Base-by-base conservation (phyloP, 2,888 invertebrate species). In the Myathropa florea region DNA sequence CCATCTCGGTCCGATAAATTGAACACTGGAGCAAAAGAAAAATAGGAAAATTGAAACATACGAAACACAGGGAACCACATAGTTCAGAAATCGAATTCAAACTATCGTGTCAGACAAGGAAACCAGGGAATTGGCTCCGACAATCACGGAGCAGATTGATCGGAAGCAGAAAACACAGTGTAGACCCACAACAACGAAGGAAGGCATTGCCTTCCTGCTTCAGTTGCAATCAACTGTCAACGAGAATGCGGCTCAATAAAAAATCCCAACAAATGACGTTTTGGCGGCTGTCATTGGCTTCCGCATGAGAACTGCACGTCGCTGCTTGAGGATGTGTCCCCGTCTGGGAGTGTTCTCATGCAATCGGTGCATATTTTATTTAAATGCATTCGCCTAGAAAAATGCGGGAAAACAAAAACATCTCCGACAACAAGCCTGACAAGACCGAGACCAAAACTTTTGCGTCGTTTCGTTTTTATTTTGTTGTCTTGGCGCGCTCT, bases 361-460 rank as follows among this genome's bases (percentile, higher is more conserved):
- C 83, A 79, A 79, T 83, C 57, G 53, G 67, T 53, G 63, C 79
- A 83, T 79, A 79, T 83, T 59, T 83, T 79, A 83, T 79, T 59
- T 59, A 79, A 83, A 79, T 75, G 30, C 65, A 59, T 26, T 68
- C 18, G 30, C n/a, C 12, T 10, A 67, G 9, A 67, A 72, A 76
- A 76, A 60, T 4, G 36, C 59, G 7, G 9, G 28, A 55, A 39
- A 57, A 55, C 26, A 36, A 75, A 55, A 33, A 71, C 39, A 18
- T 60, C 26, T 60, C 18, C 55, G 14, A 68, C 63, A 46, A 64
- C 60, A 65, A 61, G 71, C n/a, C 26, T 33, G 65, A 28, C 36
- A 39, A 39, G 55, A 60, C 21, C 21, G 10, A 24, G 57, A 57
- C 18, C 70, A 55, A 67, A 73, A 83, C 30, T 64, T 73, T 61